Evolutionary conservation across 23 tunicate species (phyloP).

Genomic region (Clavelina lepadiformis): DNA sequence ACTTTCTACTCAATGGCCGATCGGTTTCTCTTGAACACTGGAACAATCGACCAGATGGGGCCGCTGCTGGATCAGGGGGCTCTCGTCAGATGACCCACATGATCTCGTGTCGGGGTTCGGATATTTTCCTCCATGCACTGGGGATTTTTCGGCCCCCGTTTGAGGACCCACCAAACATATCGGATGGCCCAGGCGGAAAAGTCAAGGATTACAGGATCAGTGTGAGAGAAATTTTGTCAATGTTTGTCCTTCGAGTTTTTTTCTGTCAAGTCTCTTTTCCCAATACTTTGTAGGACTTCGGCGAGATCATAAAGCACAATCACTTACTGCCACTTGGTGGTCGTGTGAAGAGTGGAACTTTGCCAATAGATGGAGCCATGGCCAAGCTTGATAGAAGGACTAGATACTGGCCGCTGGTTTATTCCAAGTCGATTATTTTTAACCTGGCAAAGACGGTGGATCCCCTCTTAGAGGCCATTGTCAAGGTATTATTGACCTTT

Average conservation of each 20-base stretch:
- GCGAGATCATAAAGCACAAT: slow-evolving; percentile 29
- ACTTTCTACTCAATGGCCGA: slow-evolving; percentile 75
- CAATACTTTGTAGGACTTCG: slow-evolving; percentile 41
- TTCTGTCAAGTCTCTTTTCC: background rate
- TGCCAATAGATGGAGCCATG: slow-evolving; percentile 37
- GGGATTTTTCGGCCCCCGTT: slow-evolving; percentile 51
- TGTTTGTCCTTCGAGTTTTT: background rate
- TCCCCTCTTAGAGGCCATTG: slow-evolving; percentile 27
- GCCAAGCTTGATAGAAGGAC: slow-evolving; percentile 30
- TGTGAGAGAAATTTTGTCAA: slow-evolving; percentile 29
- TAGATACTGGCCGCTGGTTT: slow-evolving; percentile 58
- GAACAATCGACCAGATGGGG: slow-evolving; percentile 53
- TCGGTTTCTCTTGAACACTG: slow-evolving; percentile 85
- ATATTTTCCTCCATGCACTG: slow-evolving; percentile 87
- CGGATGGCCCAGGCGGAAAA: slow-evolving; percentile 65
- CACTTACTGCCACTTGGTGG: slow-evolving; percentile 47
- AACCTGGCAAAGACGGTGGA: slow-evolving; percentile 49
- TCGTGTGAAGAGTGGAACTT: background rate
- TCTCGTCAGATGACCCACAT: slow-evolving; percentile 71
- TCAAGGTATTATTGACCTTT: slow-evolving; percentile 25
- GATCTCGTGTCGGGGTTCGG: slow-evolving; percentile 80
- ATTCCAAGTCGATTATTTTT: slow-evolving; percentile 61
- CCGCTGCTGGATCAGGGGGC: slow-evolving; percentile 12
- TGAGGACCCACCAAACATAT: slow-evolving; percentile 77
- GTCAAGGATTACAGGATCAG: slow-evolving; percentile 79